Percentiles rank a stretch among this genome's conserved stretches.
Conservation (phyloP, 2,797 vertebrate genomes). For the Numenius phaeopus region DNA sequence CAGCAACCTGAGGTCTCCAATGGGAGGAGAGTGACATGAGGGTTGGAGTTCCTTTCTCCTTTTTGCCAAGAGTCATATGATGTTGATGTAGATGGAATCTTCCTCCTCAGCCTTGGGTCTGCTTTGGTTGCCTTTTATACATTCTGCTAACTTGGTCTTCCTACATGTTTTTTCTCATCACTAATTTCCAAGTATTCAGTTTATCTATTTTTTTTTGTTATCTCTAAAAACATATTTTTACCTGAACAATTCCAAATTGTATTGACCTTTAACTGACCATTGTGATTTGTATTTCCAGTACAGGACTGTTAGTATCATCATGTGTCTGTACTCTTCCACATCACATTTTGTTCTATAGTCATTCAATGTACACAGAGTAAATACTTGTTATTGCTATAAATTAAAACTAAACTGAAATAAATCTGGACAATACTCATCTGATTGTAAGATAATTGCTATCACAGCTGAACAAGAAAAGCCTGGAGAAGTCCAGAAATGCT, state of each 20-base stretch:
- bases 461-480: neutral
- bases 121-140: neutral
- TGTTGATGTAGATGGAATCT: neutral
- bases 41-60: neutral
- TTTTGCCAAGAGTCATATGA: neutral
- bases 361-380: neutral
- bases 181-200: neutral
- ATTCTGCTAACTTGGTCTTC: neutral
- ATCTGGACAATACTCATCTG: neutral
- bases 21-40: neutral
- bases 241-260: neutral
- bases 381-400: neutral
- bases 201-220: neutral
- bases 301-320: neutral
- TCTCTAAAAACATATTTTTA: neutral
- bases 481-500: neutral
- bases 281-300: neutral
- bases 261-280: neutral
- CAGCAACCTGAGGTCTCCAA: neutral
- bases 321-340: neutral
- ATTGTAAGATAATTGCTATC: neutral
- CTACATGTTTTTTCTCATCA: neutral
- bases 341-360: neutral
- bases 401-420: neutral
- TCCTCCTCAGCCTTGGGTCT: neutral